These are phyloP conservation scores for Aphelocoma coerulescens DNA, from an alignment of 2,113 vertebrate species.

Conservation along the genomic window DNA sequence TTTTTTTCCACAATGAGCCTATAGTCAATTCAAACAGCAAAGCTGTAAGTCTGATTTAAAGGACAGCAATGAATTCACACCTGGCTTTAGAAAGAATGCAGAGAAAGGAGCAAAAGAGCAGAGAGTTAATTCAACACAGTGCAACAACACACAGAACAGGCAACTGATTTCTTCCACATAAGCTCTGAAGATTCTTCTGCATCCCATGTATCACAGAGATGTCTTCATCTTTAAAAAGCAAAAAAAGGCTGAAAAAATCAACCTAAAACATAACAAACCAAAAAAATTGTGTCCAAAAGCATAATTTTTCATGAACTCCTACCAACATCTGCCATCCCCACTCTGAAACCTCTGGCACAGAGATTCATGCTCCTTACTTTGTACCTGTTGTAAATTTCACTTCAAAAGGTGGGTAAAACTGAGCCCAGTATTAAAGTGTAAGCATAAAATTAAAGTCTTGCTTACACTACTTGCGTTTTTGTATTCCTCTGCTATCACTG, in stretches of 20 bases:
- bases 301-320: background rate
- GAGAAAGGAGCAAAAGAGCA: background rate
- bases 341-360: background rate
- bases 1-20: background rate
- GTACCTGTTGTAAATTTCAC: background rate
- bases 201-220: background rate
- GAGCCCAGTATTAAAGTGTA: fast-evolving
- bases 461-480: background rate
- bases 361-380: background rate
- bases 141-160: fast-evolving
- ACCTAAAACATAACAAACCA: background rate
- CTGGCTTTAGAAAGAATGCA: background rate
- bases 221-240: background rate
- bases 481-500: fast-evolving
- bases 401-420: background rate
- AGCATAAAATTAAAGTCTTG: background rate
- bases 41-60: background rate
- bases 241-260: background rate
- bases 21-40: background rate
- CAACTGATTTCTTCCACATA: background rate
- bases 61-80: background rate
- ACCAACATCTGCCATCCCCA: background rate
- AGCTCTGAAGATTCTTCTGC: background rate
- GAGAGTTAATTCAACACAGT: background rate
- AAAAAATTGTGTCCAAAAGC: background rate